Evolutionary conservation across 2,888 invertebrate genomes (phyloP).

Genomic region (Catocala sponsa): DNA sequence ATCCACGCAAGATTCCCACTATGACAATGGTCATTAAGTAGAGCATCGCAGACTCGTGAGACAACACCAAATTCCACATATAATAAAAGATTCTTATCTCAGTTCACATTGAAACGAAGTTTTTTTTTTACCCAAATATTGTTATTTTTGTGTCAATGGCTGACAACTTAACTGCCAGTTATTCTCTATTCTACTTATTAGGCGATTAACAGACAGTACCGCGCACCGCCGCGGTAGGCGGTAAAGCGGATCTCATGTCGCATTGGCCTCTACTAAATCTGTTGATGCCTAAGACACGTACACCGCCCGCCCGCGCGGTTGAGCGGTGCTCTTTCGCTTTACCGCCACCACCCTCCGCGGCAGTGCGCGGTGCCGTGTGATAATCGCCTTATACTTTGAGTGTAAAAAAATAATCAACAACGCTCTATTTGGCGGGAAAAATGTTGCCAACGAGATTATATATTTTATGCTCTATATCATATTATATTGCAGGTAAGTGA

Average conservation of each 20-base stretch:
- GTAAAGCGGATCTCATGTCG: too few species aligned
- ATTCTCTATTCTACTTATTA: conserved; percentile 8
- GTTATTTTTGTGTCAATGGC: conserved; percentile 20
- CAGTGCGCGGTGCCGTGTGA: too few species aligned
- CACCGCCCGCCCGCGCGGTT: too few species aligned
- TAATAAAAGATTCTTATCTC: conserved; percentile 43
- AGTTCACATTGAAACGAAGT: conserved; percentile 36
- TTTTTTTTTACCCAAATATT: conserved; percentile 24
- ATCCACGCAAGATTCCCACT: conserved; percentile 76
- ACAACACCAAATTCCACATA: conserved; percentile 61
- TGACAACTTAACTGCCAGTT: conserved; percentile 5
- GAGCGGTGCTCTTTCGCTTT: too few species aligned
- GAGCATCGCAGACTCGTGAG: conserved; percentile 70
- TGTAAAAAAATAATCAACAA: conserved; percentile 4
- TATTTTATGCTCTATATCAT: too few species aligned
- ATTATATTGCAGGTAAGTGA: too few species aligned
- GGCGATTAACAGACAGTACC: too few species aligned
- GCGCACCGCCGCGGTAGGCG: too few species aligned
- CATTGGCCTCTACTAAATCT: too few species aligned
- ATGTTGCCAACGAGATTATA: too few species aligned
- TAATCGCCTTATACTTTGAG: background rate
- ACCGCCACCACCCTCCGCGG: too few species aligned
- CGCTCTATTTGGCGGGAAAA: background rate
- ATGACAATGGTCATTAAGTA: conserved; percentile 83
- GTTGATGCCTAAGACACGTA: too few species aligned